A percentile compares a stretch with the other conserved stretches of the same genome.
Conservation (phyloP, 2,113 vertebrate genomes). For the Canis aureus region DNA sequence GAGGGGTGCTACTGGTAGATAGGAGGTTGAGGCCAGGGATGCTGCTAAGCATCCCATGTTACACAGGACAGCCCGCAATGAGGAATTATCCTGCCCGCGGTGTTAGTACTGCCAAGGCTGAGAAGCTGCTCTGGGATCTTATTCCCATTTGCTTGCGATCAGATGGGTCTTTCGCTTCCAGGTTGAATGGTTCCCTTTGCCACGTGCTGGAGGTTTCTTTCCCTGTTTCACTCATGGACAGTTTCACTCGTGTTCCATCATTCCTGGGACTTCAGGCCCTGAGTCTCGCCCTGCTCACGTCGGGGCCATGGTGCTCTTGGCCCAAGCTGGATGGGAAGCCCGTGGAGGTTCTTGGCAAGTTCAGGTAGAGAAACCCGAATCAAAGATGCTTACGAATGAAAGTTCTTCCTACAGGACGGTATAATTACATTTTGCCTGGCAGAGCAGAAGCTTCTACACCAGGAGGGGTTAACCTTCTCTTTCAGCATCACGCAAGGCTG, state of each 20-base stretch:
- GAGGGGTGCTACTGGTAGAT: neutral
- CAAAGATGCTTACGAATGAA: neutral
- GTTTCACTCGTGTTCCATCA: neutral
- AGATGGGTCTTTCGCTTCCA: neutral
- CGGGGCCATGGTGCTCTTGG: neutral
- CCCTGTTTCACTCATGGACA: neutral
- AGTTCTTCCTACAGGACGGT: neutral
- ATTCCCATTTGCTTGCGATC: neutral
- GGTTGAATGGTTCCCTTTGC: neutral
- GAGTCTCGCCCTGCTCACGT: fast-evolving
- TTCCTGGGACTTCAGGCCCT: neutral
- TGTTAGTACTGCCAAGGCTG: fast-evolving
- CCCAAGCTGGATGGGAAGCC: neutral
- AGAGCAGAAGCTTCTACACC: neutral
- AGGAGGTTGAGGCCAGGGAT: neutral
- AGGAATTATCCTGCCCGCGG: fast-evolving
- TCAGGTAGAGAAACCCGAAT: neutral
- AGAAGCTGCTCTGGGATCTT: neutral
- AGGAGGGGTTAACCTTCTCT: slow-evolving; percentile 15
- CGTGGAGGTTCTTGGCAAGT: neutral
- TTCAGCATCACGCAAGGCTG: neutral
- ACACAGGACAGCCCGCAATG: too few species aligned
- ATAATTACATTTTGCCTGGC: neutral
- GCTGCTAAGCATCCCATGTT: neutral
- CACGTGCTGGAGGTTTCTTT: neutral